Evolutionary conservation across 2,113 vertebrate genomes (phyloP), one percentile per base, ranked within the genome.

Genomic region (Eupsittula cactorum): DNA sequence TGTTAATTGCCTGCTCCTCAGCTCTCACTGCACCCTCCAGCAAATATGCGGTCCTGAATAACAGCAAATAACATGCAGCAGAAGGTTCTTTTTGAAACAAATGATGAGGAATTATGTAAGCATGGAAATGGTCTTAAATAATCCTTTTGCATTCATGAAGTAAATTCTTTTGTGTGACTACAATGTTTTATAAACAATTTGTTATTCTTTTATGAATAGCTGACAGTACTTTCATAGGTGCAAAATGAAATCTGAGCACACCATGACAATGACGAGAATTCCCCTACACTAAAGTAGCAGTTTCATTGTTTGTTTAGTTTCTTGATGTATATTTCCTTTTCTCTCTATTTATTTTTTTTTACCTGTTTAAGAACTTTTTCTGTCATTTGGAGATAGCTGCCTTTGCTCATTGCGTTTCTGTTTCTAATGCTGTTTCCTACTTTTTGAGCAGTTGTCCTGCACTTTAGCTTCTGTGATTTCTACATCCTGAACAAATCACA

Each of bases 61-160:
- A 52, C 78, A 91, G 57, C 47, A 75, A 71, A 90, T 49, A 62
- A 74, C 68, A 71, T 18, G 35, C 2, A 3, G 42, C 46, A 82
- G 67, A 76, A 88, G 69, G 44, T 93, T 16, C 60, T 83, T 86
- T 89, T 76, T 52, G 60, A 92, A 96, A 78, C 76, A 88, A 59
- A 75, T 69, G 1, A 73, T 28, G 88, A 81, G 79, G 78, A 88
- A 67, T 93, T 84, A 47, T 44, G 23, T 71, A 94, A 90, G 64
- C 50, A 8, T 67, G 47, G 55, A 88, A 86, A 75, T 88, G 16
- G 71, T 76, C 55, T 81, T 81, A 94, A 96, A 67, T 80, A 83
- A 77, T 46, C 53, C 24, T 50, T 78, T 35, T 44, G 39, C 39
- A 24, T 90, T 81, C 71, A 71, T 67, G 31, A 88, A 90, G 65